A percentile compares a stretch with the other conserved stretches of the same genome.
Evolutionary conservation across 2,797 vertebrate species (phyloP).

Genomic region (Helostoma temminkii): DNA sequence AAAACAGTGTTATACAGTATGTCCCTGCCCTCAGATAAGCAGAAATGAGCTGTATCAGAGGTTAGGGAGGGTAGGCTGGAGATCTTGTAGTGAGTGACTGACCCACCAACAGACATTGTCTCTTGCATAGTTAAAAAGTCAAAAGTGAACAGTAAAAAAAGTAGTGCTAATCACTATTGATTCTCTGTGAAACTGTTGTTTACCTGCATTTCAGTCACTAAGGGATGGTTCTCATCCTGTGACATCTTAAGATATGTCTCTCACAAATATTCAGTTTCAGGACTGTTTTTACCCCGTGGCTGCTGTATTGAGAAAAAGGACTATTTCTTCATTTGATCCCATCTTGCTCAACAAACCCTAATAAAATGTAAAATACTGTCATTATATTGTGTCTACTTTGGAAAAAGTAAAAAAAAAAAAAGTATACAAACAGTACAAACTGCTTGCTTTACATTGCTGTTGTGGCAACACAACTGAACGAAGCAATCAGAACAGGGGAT

Average conservation of each 20-base stretch:
- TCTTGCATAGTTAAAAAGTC: no score
- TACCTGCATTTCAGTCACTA: constrained; percentile 12
- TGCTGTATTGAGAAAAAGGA: constrained; percentile 5
- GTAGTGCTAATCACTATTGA: no score
- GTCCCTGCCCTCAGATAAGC: no score
- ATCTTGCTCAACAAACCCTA: constrained; percentile 32
- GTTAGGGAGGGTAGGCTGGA: no score
- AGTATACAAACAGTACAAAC: constrained; percentile 29
- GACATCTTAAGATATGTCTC: constrained; percentile 23
- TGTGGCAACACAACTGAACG: constrained; percentile 38
- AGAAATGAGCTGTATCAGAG: no score
- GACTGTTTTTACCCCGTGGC: constrained; percentile 28
- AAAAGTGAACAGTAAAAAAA: no score
- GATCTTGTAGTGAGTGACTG: no score
- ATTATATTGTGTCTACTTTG: constrained; percentile 33
- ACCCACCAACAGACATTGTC: no score
- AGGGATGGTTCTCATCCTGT: constrained; percentile 12
- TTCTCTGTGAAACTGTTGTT: no score
- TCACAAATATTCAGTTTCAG: constrained; percentile 61
- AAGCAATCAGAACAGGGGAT: constrained; percentile 38
- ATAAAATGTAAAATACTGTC: constrained; percentile 31
- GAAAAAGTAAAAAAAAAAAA: constrained; percentile 11
- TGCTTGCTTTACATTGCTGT: constrained; percentile 11
- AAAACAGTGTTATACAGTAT: no score
- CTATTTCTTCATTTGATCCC: constrained; percentile 29